Evolutionary conservation across 2,797 vertebrate species (phyloP), one percentile per base, ranked within the genome.

Genomic region (Enteromius trimaculatus): DNA sequence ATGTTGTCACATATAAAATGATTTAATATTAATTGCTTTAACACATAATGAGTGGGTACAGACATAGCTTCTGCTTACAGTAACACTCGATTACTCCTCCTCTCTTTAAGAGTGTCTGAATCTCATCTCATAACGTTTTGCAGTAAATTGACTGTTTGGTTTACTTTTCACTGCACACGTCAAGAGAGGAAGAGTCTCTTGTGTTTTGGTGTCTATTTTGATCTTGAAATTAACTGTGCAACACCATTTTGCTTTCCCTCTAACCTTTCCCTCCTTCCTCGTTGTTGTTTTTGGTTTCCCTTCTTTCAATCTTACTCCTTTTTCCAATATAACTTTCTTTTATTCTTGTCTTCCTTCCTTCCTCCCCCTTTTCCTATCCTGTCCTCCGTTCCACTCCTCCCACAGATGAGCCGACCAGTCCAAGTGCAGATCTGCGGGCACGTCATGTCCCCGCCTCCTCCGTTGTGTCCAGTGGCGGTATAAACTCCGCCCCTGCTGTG

Each of bases 341-440:
- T 88, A 90, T 90, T 80, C 64, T 75, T 80, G 75, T 77, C 31
- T 71, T 47, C 66, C 39, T 34, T 53, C 31, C 53, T 70, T 37
- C 37, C 68, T 71, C 2, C 10, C 65, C 14, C 39, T 58, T 70
- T n/a, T 26, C 21, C 49, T 69, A 23, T 78, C 55, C 31, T 62
- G 79, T 82, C 66, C 80, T 62, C 37, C 66, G 49, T 72, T 86
- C 85, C 51, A 79, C 89, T 86, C 81, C 91, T 92, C 85, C 80
- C 23, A 44, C 95, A 99, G 98, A 98, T 51, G 97, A 99, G 79
- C 98, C 97, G 79, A 99, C 97, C 88, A 98, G 97, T 92, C 98
- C 97, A 89, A 96, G 96, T 75, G 97, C 97, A 29, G 97, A 98
- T 92, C 96, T 99, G 89, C 96, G 96, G 79, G 98, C 98, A 87